Evolutionary conservation across 1,140 invertebrate genomes (phyloP).

Genomic region (Carcinoscorpius rotundicauda): DNA sequence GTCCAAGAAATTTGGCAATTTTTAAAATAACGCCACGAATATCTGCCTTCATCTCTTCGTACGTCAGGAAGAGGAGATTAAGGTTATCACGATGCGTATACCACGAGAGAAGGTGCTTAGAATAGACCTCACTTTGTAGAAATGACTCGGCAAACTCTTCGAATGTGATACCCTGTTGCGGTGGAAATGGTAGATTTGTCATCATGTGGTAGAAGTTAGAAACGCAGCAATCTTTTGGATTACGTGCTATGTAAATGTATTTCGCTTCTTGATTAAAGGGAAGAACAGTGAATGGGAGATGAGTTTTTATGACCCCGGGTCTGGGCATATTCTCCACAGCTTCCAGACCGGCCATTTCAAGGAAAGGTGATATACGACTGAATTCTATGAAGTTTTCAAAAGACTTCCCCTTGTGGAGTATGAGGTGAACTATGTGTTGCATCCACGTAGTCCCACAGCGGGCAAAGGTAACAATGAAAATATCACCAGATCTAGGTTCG

Average conservation of each 20-base stretch:
- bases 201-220: constrained; percentile 72
- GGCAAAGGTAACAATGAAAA: constrained; percentile 22
- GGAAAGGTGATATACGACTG: constrained; percentile 8
- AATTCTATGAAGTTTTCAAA: constrained; percentile 10
- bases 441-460: constrained; percentile 26
- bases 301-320: constrained; percentile 16
- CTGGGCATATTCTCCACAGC: constrained; percentile 14
- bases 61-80: constrained; percentile 31
- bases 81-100: constrained; percentile 25
- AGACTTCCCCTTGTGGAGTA: constrained; percentile 8
- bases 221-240: constrained; percentile 71
- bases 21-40: constrained; percentile 5
- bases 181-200: constrained; percentile 11
- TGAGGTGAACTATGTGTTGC: constrained; percentile 14
- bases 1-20: constrained; percentile 32
- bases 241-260: constrained; percentile 60
- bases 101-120: constrained; percentile 31
- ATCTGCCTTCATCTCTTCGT: constrained; percentile 19
- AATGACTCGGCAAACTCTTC: constrained; percentile 31
- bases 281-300: constrained; percentile 19
- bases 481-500: constrained; percentile 14
- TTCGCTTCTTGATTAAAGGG: constrained; percentile 37
- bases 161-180: constrained; percentile 42
- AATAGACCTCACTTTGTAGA: constrained; percentile 27
- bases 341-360: constrained; percentile 18